These are phyloP conservation scores for Xiphorhynchus erythropygius DNA, from an alignment of 2,797 vertebrate genomes.

Conservation along the genomic window DNA sequence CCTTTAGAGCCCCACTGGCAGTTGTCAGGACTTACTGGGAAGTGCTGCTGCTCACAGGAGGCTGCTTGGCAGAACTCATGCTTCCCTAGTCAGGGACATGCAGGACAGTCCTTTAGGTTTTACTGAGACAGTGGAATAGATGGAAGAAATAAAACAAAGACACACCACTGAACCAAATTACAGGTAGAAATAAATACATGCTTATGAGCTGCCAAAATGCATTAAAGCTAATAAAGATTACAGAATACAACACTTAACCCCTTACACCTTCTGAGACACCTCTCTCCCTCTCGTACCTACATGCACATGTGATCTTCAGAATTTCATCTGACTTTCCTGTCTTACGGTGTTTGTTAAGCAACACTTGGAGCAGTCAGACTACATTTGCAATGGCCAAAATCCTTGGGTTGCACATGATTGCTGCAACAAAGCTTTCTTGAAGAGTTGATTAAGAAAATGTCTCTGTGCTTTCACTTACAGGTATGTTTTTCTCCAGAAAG, in stretches of 20 bases:
- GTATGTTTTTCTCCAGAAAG: not conserved
- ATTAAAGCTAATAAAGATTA: not conserved
- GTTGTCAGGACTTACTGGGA: not conserved
- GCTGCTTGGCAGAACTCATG: not conserved
- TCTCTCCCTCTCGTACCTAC: not conserved
- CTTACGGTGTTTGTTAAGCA: not conserved
- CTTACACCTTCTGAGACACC: not conserved
- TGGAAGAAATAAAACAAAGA: not conserved
- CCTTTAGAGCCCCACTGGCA: not conserved
- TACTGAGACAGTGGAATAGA: not conserved
- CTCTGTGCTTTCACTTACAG: not conserved
- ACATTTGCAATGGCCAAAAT: not conserved
- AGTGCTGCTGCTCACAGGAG: fast-evolving
- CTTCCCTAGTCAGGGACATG: not conserved
- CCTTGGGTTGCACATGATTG: not conserved
- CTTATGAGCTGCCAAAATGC: not conserved
- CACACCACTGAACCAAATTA: not conserved
- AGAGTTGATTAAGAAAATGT: not conserved
- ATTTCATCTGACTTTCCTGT: not conserved
- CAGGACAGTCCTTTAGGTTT: not conserved
- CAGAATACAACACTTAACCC: not conserved
- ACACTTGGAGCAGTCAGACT: not conserved
- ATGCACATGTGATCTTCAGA: fast-evolving
- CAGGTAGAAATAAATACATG: not conserved
- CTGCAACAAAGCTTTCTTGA: not conserved